These are phyloP conservation scores for Drosophila funebris DNA, from an alignment of 1,140 invertebrate species.

Conservation along the genomic window DNA sequence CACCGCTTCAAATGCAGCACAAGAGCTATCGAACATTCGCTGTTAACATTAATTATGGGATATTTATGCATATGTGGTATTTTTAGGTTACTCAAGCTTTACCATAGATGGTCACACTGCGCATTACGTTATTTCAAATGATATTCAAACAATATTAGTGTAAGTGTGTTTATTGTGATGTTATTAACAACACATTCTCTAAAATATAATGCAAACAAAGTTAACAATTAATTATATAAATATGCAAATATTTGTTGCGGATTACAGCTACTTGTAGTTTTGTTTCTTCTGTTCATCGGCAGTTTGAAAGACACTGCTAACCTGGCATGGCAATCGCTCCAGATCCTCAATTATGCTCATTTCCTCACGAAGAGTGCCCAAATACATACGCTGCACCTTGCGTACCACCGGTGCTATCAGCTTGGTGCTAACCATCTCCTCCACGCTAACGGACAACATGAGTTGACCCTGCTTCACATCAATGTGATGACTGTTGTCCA, in stretches of 20 bases:
- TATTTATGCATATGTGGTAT: neutral
- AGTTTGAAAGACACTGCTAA: conserved; percentile 32
- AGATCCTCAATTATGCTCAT: conserved; percentile 54
- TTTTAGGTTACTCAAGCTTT: neutral
- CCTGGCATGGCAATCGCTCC: conserved; percentile 39
- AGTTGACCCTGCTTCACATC: neutral
- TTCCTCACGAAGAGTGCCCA: conserved; percentile 51
- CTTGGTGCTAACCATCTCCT: conserved; percentile 46
- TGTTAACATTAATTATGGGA: too few species aligned
- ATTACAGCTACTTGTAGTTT: neutral
- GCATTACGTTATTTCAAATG: neutral
- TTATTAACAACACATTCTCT: neutral
- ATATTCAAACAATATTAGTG: neutral
- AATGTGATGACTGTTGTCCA: neutral
- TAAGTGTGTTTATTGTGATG: conserved; percentile 4
- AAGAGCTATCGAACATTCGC: too few species aligned
- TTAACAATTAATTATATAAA: neutral
- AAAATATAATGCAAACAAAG: conserved; percentile 17
- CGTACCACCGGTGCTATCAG: conserved; percentile 57
- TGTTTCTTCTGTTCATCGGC: neutral
- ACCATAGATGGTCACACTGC: neutral
- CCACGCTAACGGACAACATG: neutral
- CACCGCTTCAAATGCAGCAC: too few species aligned
- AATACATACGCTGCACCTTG: conserved; percentile 53
- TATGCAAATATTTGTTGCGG: too few species aligned